Conservation (phyloP, 2,797 vertebrate genomes). For the Syngnathus acus region DNA sequence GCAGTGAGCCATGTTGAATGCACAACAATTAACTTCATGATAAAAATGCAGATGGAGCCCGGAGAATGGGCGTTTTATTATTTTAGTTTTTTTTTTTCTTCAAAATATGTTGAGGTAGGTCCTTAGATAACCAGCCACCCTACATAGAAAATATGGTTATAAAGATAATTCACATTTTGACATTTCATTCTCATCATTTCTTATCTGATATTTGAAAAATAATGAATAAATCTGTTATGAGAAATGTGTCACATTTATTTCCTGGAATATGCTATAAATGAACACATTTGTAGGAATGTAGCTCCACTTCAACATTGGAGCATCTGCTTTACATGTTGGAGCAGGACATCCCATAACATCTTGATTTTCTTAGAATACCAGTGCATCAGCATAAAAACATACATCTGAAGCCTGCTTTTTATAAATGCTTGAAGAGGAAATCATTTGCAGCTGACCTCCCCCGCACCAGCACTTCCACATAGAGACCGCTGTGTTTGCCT, state of each 20-base stretch:
- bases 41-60: not conserved
- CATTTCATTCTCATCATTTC: not conserved
- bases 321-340: no score
- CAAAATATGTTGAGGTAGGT: no score
- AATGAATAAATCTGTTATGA: not conserved
- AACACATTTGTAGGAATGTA: no score
- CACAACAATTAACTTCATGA: not conserved
- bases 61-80: not conserved
- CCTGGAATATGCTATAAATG: not conserved
- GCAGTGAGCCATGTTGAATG: conserved; percentile 62
- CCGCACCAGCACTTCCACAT: conserved; percentile 11
- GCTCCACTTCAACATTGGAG: no score
- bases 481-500: conserved; percentile 52
- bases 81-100: not conserved
- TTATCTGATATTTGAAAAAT: not conserved
- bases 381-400: not conserved
- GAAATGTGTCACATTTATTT: not conserved
- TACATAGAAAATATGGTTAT: not conserved
- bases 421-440: not conserved
- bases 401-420: not conserved
- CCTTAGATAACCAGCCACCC: not conserved
- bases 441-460: not conserved
- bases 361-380: not conserved
- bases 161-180: not conserved
- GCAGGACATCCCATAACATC: no score